Evolutionary conservation across 2,113 vertebrate species (phyloP), one percentile per base, ranked within the genome.

Genomic region (Chloropsis hardwickii): DNA sequence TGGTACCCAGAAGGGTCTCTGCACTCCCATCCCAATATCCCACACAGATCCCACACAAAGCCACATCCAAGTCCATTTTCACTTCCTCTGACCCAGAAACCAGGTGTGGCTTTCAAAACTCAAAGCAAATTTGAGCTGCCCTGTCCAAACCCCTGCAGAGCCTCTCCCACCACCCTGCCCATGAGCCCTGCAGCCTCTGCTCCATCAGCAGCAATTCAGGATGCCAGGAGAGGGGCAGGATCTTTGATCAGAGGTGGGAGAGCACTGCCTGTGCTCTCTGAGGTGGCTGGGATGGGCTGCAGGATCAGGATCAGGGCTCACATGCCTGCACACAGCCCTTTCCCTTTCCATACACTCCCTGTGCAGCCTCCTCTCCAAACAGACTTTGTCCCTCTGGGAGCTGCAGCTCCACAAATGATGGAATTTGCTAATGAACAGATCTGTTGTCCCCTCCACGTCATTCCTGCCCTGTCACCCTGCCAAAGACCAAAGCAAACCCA

Each of bases 341-440:
- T 17, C 33, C 56, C 62, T 44, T 14, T 12, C 56, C 56, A 12
- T 2, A 20, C 45, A 6, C 40, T 27, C 53, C 2, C 44, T 8
- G 2, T 1, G 25, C 39, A 17, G 62, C 67, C 81, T 86, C 73
- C 69, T 47, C 45, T 14, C 86, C 60, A 4, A 23, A 15, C 35
- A 86, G 81, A 74, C 92, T 92, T 89, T 62, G 89, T 7, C 83
- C 85, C 58, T 35, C 19, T 2, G 9, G 28, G 31, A n/a, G 56
- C 73, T 29, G 31, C 2, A 14, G 29, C 67, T 71, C 33, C 69
- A 22, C 76, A 3, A 10, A 9, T 21, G 31, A 40, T 28, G 39
- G 8, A 0, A 66, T 21, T 28, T 39, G 42, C 50, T 42, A 3
- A 5, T 3, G 66, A 27, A 14, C 25, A n/a, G 25, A 12, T 15